Evolutionary conservation across 1,140 invertebrate species (phyloP).

Genomic region (Lordiphosa collinella): DNA sequence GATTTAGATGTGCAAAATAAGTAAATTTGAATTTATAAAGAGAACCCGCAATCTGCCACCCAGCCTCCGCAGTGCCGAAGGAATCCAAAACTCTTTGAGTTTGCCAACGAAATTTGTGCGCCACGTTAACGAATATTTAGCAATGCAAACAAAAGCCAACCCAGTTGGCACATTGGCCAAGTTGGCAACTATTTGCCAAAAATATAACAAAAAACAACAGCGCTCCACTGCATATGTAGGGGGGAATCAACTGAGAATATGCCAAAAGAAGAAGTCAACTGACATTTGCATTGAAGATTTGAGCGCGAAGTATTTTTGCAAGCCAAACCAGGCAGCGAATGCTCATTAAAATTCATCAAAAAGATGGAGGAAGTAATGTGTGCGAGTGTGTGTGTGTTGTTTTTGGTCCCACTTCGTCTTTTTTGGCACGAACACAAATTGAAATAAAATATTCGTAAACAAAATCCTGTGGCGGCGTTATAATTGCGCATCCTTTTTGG

Average conservation of each 20-base stretch:
- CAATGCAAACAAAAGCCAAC: constrained; percentile 50
- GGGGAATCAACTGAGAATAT: constrained; percentile 27
- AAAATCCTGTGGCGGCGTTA: constrained; percentile 59
- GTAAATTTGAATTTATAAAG: constrained; percentile 58
- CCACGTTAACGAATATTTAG: constrained; percentile 73
- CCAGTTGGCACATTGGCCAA: constrained; percentile 52
- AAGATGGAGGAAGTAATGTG: constrained; percentile 27
- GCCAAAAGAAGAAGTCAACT: constrained; percentile 27
- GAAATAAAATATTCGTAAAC: constrained; percentile 62
- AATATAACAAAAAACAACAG: constrained; percentile 21
- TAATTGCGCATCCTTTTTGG: constrained; percentile 57
- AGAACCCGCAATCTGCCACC: not conserved
- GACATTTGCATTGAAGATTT: constrained; percentile 64
- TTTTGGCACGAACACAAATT: constrained; percentile 44
- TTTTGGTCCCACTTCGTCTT: constrained; percentile 1
- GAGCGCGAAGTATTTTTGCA: constrained; percentile 57
- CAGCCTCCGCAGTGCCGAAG: not conserved
- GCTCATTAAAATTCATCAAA: constrained; percentile 74
- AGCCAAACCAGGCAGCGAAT: constrained; percentile 50
- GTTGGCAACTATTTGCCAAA: constrained; percentile 53
- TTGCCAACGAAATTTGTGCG: constrained; percentile 71
- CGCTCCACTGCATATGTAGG: constrained; percentile 36
- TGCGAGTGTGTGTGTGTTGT: constrained; percentile 3
- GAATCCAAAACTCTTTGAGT: constrained; percentile 30
- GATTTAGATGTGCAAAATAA: constrained; percentile 49